phyloP scores from a whole-genome alignment of 2,797 vertebrate genomes.

The Hapalemur alaotrensis region DNA sequence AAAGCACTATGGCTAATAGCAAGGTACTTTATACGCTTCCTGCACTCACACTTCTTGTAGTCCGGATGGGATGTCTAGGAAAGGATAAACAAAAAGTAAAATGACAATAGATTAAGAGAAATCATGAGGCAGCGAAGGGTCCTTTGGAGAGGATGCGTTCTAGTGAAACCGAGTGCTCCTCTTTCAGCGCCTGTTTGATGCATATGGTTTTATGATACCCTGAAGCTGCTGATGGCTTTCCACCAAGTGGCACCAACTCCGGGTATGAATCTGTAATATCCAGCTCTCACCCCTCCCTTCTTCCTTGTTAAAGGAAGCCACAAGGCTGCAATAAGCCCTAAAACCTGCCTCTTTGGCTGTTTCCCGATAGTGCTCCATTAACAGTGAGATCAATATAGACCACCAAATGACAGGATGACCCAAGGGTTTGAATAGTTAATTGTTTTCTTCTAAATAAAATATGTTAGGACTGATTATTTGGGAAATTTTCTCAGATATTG shows the following conservation, averaged over 20 bases:
- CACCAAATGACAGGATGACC: background rate
- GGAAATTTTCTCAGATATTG: background rate
- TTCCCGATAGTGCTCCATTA: no score
- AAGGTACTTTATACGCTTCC: background rate
- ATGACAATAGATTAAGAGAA: background rate
- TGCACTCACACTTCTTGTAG: background rate
- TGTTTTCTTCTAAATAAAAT: slow-evolving; percentile 15
- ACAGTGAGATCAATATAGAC: background rate
- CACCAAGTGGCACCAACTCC: background rate
- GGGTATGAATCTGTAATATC: background rate
- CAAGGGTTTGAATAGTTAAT: background rate
- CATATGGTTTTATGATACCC: background rate
- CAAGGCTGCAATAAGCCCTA: background rate
- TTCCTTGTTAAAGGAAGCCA: background rate
- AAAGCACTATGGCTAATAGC: background rate
- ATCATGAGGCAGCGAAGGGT: background rate
- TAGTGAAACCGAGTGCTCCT: background rate
- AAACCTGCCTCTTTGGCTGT: background rate
- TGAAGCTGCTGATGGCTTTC: background rate
- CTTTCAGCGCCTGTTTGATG: background rate
- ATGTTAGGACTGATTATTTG: background rate
- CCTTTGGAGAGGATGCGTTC: background rate
- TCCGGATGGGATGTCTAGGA: background rate
- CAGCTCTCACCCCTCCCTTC: background rate
- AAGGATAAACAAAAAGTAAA: background rate